Evolutionary conservation across 2,113 vertebrate species (phyloP).

Genomic region (Corythornis cristatus): DNA sequence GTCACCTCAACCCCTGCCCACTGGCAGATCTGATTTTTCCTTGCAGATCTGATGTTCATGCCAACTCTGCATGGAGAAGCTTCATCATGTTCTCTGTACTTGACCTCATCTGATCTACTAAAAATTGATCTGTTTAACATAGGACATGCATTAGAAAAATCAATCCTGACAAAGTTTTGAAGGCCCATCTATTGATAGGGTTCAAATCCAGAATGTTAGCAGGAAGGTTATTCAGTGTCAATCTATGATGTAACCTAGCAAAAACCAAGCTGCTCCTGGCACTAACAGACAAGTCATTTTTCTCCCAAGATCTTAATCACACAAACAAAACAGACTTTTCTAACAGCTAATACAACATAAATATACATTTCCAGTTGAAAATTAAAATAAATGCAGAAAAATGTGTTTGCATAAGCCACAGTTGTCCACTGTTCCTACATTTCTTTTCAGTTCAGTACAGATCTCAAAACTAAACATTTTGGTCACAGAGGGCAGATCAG

Average conservation of each 20-base stretch:
- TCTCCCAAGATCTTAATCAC: not conserved
- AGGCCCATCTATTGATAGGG: not conserved
- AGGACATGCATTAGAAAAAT: not conserved
- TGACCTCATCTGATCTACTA: not conserved
- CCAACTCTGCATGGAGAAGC: not conserved
- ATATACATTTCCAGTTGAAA: not conserved
- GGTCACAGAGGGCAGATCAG: slow-evolving; percentile 30
- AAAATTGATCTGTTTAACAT: slow-evolving; percentile 13
- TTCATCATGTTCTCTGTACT: not conserved
- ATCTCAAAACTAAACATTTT: slow-evolving; percentile 11
- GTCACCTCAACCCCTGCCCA: not conserved
- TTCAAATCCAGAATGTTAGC: not conserved
- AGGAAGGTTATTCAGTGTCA: not conserved
- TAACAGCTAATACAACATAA: not conserved
- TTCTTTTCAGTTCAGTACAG: not conserved
- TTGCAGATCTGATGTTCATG: not conserved
- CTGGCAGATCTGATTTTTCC: not conserved
- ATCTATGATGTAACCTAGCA: not conserved
- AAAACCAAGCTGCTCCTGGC: not conserved
- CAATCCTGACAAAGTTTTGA: slow-evolving; percentile 6
- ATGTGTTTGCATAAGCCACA: not conserved
- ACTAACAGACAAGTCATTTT: not conserved
- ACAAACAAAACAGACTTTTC: not conserved
- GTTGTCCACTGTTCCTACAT: not conserved
- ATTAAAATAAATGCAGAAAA: not conserved